Base-by-base conservation (phyloP, 2,797 vertebrate species). In the Pseudochromis fuscus region DNA sequence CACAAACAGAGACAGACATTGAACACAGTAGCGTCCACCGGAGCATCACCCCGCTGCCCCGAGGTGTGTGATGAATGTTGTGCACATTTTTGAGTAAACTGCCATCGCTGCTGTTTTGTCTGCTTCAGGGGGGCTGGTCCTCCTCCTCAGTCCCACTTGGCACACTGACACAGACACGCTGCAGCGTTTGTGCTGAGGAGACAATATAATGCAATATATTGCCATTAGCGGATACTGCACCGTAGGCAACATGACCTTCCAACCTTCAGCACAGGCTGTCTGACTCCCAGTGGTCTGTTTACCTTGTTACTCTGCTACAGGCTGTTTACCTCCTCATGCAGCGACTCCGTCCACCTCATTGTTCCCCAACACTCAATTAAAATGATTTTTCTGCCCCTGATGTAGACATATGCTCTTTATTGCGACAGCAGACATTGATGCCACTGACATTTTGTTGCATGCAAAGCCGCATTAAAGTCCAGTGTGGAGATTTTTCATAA, bases 211-310 rank as follows among this genome's bases (percentile, higher is more conserved):
- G 81, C 78, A 71, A 89, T 89, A 90, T 88, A 89, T 91, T 84
- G 86, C 84, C 90, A 91, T 92, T 92, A 92, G 81, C 81, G 40
- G 83, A 90, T 83, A 75, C 57, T 89, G 91, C 87, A 82, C 74
- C 42, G 71, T 79, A 56, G 82, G 83, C 89, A 86, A 75, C 72
- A 55, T 77, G 91, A 91, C 91, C 91, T 84, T 79, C 69, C 80
- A 79, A 87, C 91, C 91, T 91, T 88, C 85, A 89, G 16, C 83
- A 23, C 67, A 6, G 55, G 35, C 74, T 16, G 75, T 64, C 79
- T 77, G 83, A 76, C 87, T 90, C 87, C 85, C 85, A 61, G 72
- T 15, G 51, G 85, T 72, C 86, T 72, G 74, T 87, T 89, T 87
- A 90, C 53, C 77, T 74, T 60, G 45, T 86, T 79, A 77, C 46